Evolutionary conservation across 2,888 invertebrate genomes (phyloP).

Genomic region (Hirtodrosophila histrioides): DNA sequence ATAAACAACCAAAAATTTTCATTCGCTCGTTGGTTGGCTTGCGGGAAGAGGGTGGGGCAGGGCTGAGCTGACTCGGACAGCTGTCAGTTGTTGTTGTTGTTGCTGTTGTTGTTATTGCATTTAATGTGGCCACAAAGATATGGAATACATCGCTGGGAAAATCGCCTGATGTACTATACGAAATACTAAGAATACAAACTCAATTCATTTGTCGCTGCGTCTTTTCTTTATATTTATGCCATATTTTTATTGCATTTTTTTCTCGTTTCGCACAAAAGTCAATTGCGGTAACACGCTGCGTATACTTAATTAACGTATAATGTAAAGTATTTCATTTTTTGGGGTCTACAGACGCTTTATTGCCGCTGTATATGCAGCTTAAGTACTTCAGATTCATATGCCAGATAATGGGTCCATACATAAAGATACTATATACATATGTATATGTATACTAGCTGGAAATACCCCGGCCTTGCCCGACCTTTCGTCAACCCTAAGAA

Average conservation of each 20-base stretch:
- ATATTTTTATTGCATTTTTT: background rate
- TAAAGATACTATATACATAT: no score
- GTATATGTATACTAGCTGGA: no score
- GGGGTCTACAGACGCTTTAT: slow-evolving; percentile 27
- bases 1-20: slow-evolving; percentile 55
- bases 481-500: no score
- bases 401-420: slow-evolving; percentile 4
- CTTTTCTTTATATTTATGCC: slow-evolving; percentile 1
- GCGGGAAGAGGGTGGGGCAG: background rate
- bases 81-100: slow-evolving; percentile 32
- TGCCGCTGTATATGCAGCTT: slow-evolving; percentile 2
- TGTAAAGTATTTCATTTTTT: background rate
- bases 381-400: slow-evolving; percentile 14
- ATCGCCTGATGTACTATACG: slow-evolving; percentile 16
- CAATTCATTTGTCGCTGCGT: slow-evolving; percentile 1
- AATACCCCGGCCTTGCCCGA: no score
- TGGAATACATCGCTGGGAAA: background rate
- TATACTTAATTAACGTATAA: slow-evolving; percentile 37
- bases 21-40: background rate
- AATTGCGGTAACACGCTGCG: slow-evolving; percentile 31
- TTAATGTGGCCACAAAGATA: background rate
- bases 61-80: slow-evolving; percentile 12
- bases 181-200: slow-evolving; percentile 8
- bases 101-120: background rate
- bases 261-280: background rate